Evolutionary conservation across 2,113 vertebrate species (phyloP).

Genomic region (Hyaena hyaena): DNA sequence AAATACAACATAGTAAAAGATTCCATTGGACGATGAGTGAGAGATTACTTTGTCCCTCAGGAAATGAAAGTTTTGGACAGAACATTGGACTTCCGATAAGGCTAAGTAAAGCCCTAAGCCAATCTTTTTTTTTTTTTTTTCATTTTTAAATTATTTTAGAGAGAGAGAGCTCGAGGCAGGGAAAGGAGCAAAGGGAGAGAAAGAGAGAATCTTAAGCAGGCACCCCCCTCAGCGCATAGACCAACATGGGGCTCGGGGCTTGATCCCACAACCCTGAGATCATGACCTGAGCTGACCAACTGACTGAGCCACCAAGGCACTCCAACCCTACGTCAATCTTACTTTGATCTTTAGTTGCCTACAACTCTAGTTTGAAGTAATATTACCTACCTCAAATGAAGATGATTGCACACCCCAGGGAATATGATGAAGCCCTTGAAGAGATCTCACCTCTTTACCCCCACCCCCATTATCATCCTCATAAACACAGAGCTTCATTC

Average conservation of each 20-base stretch:
- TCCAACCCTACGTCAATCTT: neutral
- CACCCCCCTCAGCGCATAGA: no score
- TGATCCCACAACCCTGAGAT: no score
- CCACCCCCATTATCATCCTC: neutral
- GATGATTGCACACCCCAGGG: neutral
- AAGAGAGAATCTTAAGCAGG: no score
- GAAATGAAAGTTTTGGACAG: neutral
- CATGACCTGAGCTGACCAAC: no score
- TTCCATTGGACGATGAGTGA: neutral
- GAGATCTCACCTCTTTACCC: neutral
- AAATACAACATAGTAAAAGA: neutral
- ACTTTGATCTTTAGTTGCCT: neutral
- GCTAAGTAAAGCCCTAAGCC: neutral
- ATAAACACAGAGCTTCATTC: neutral
- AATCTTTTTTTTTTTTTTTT: neutral
- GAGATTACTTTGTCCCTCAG: neutral
- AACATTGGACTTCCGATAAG: neutral
- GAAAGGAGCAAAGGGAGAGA: no score
- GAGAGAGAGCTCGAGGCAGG: no score
- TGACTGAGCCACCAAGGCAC: no score
- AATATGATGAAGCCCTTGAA: neutral
- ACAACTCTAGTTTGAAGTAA: neutral
- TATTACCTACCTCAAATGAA: neutral
- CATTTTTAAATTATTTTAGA: no score
- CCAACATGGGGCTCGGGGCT: no score